Base-by-base conservation (phyloP, 53 echinoderm and acorn worm species). In the Pentamera pediparva region DNA sequence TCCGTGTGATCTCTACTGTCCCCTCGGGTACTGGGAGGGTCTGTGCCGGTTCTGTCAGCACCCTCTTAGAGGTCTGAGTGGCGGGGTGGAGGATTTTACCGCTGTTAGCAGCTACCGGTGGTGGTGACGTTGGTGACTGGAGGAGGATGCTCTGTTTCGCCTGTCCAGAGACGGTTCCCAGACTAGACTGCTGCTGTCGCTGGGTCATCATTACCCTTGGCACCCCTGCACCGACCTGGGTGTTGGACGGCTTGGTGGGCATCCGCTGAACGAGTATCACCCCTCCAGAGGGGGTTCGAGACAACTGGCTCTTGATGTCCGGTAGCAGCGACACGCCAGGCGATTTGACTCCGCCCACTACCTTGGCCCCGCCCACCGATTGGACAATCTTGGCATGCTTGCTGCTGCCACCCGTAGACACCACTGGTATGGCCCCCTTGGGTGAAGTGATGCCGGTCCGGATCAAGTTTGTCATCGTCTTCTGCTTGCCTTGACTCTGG, bases 191-290 rank as follows among this genome's bases (percentile, higher is more conserved):
- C 76, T 84, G 85, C 17, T 50, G 64, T 35, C 43, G 15, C 45
- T 83, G 83, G 61, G 54, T 58, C 3, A 87, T 59, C 25, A 82
- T 79, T 5, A 92, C 79, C 39, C 82, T 87, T 70, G 81, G 92
- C 32, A 92, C 71, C 22, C 92, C 85, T 27, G 92, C 50, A 12
- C 87, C 65, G 2, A 87, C 81, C 65, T 92, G 92, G 6, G 84
- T 78, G 50, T 77, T 81, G 43, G 74, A 76, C 27, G 78, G 70
- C 76, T 92, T 92, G 20, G 86, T 41, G 27, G 93, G 65, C 54
- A 83, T 78, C 6, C 93, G 64, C 36, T 93, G 93, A 26, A 93
- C 89, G 51, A 93, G 78, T 20, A 93, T 89, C 10, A 93, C 93
- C 19, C 93, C 93, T 47, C 93, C 89, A 0, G 93, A 86, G 29